These are phyloP conservation scores for Cerastoderma edule DNA, from an alignment of 2,888 invertebrate genomes.

Conservation along the genomic window DNA sequence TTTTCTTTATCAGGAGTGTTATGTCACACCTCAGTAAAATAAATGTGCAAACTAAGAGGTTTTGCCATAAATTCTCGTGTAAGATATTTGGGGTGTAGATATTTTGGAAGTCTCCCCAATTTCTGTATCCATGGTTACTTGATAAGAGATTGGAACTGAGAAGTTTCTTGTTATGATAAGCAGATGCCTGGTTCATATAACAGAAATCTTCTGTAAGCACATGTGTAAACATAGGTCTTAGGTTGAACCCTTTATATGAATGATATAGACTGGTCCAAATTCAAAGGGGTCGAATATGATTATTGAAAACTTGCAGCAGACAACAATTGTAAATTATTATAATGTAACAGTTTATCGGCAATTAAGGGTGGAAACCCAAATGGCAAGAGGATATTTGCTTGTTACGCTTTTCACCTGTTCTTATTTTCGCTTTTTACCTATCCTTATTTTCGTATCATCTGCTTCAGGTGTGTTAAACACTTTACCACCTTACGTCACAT, in stretches of 20 bases:
- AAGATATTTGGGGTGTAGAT: constrained; percentile 10
- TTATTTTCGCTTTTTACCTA: not conserved
- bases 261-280: too few species aligned
- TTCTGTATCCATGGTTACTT: constrained; percentile 36
- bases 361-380: not conserved
- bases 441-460: not conserved
- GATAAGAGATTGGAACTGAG: constrained; percentile 12
- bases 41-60: too few species aligned
- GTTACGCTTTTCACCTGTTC: not conserved
- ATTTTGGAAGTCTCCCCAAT: constrained; percentile 29
- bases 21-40: too few species aligned
- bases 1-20: too few species aligned
- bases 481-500: not conserved
- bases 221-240: constrained; percentile 28
- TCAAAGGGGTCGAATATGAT: too few species aligned
- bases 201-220: constrained; percentile 6
- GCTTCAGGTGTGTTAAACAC: not conserved
- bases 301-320: too few species aligned
- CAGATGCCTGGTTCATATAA: constrained; percentile 20
- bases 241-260: not conserved
- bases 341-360: too few species aligned
- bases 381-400: not conserved
- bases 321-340: not conserved
- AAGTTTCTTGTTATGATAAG: constrained; percentile 29
- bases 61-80: too few species aligned